Percentiles rank a stretch among this genome's conserved stretches.
Conservation (phyloP, 2,888 invertebrate species). For the Suillia variegata region DNA sequence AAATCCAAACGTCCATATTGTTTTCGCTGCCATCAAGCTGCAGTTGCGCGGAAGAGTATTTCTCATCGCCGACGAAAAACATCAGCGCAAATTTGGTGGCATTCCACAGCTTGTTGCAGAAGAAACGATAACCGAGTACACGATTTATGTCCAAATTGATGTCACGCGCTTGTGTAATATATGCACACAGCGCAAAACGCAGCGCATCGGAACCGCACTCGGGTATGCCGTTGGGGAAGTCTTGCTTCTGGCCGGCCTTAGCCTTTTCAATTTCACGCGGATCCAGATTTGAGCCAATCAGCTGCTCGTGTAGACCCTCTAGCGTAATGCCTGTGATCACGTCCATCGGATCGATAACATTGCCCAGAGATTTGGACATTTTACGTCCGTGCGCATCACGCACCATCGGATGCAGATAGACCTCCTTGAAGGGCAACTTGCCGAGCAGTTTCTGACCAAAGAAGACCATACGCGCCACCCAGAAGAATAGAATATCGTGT, state of each 20-base stretch:
- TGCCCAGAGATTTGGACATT: conserved; percentile 98
- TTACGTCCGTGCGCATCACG: conserved; percentile 98
- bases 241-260: conserved; percentile 74
- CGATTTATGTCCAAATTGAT: conserved; percentile 95
- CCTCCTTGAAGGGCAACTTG: conserved; percentile 88
- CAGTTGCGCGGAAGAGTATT: conserved; percentile 59
- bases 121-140: conserved; percentile 92
- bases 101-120: conserved; percentile 99
- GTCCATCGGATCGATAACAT: conserved; percentile 96
- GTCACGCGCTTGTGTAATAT: conserved; percentile 87
- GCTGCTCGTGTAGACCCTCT: conserved; percentile 76
- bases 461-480: conserved; percentile 99
- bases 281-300: conserved; percentile 82
- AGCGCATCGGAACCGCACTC: conserved; percentile 75
- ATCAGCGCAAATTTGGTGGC: conserved; percentile 90
- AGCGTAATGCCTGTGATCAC: conserved; percentile 87
- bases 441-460: conserved; percentile 89
- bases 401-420: conserved; percentile 96
- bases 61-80: conserved; percentile 68
- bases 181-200: conserved; percentile 86
- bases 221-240: conserved; percentile 91
- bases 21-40: conserved; percentile 64
- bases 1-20: conserved; percentile 90
- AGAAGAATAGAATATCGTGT: conserved; percentile 98
- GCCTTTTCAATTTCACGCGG: conserved; percentile 80